phyloP scores from a whole-genome alignment of 35 echinoderm and acorn worm species.

The Stichopus chloronotus region DNA sequence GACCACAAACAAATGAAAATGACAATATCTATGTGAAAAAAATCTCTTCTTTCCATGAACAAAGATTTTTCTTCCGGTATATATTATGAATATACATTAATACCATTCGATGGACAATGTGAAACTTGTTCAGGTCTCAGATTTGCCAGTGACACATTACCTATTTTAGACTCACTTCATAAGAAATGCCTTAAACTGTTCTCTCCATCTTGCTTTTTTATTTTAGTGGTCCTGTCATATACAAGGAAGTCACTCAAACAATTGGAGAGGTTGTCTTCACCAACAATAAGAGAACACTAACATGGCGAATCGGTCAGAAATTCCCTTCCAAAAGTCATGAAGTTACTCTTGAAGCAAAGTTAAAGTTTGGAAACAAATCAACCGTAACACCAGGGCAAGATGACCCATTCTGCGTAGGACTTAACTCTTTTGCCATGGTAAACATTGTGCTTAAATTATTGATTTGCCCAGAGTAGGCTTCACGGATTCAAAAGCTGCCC shows the following conservation, averaged over 20 bases:
- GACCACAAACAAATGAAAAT: too few species aligned
- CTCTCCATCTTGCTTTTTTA: slow-evolving; percentile 38
- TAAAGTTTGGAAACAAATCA: slow-evolving; percentile 67
- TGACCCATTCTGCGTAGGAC: slow-evolving; percentile 85
- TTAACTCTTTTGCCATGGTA: slow-evolving; percentile 87
- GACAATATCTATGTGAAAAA: too few species aligned
- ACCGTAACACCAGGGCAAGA: slow-evolving; percentile 13
- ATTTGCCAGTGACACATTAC: too few species aligned
- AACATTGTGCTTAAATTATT: slow-evolving; percentile 4
- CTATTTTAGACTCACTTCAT: too few species aligned
- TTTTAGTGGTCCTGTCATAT: slow-evolving; percentile 72
- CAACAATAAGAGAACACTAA: slow-evolving; percentile 67
- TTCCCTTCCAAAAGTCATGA: slow-evolving; percentile 81
- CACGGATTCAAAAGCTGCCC: too few species aligned
- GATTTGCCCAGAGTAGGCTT: neutral
- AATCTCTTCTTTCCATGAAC: too few species aligned
- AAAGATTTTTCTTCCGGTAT: too few species aligned
- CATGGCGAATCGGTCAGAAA: slow-evolving; percentile 85
- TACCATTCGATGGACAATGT: too few species aligned
- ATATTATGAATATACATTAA: too few species aligned
- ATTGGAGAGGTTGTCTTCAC: slow-evolving; percentile 69
- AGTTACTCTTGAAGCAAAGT: slow-evolving; percentile 72
- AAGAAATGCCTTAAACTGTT: too few species aligned
- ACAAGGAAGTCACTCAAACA: slow-evolving; percentile 61
- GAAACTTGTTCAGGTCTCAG: too few species aligned